These are phyloP conservation scores for Drosophila algonquin DNA, from an alignment of 2,888 invertebrate genomes.

Conservation along the genomic window DNA sequence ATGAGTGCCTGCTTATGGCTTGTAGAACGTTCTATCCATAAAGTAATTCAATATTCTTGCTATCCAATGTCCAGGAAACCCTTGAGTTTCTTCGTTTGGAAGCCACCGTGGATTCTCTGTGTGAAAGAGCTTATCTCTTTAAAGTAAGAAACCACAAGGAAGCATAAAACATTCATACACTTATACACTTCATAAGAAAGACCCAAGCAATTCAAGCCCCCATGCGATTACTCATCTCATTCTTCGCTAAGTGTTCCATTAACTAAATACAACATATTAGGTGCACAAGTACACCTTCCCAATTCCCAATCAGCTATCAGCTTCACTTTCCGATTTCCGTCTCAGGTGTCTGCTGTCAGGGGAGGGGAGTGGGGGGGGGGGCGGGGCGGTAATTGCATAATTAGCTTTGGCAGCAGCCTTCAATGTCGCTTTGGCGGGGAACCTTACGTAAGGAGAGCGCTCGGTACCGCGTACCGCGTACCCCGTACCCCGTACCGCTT, in stretches of 20 bases:
- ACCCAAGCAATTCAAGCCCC: neutral
- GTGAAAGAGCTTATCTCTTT: too few species aligned
- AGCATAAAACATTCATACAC: too few species aligned
- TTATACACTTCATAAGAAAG: too few species aligned
- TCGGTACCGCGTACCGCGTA: neutral
- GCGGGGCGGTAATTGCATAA: conserved; percentile 76
- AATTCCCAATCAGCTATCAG: conserved; percentile 26
- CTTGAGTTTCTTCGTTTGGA: too few species aligned
- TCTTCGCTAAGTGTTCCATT: conserved; percentile 21
- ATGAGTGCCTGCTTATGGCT: too few species aligned
- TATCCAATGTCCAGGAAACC: too few species aligned
- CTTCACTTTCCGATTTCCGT: conserved; percentile 45
- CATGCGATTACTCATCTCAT: neutral
- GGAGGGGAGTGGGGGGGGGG: neutral
- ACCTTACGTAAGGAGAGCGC: conserved; percentile 63
- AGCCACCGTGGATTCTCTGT: too few species aligned
- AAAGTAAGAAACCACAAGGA: too few species aligned
- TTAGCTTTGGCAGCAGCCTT: conserved; percentile 56
- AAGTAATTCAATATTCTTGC: too few species aligned
- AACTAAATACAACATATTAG: conserved; percentile 20
- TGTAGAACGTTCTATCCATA: too few species aligned
- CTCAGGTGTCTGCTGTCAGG: conserved; percentile 24
- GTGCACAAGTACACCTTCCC: conserved; percentile 3
- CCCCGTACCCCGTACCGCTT: neutral
- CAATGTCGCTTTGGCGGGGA: conserved; percentile 46